Evolutionary conservation across 2,797 vertebrate genomes (phyloP), one percentile per base, ranked within the genome.

Genomic region (Melanotaenia maccullochi): DNA sequence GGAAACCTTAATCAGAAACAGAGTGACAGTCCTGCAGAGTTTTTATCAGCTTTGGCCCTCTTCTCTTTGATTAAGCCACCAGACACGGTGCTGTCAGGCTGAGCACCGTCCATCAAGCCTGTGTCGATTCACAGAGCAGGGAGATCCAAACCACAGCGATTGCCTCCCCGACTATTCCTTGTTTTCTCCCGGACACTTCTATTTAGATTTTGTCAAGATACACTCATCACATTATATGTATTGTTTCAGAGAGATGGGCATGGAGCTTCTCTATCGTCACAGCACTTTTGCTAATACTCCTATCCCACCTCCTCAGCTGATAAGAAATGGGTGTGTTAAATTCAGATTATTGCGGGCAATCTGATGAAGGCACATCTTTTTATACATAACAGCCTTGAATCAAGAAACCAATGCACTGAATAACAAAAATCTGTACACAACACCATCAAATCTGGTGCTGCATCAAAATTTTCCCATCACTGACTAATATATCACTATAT

Each of bases 151-250:
- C 86, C 76, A 44, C 71, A 65, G 71, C 62, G 36, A 84, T 62
- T 75, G 78, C 83, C 79, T 87, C 80, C 47, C 47, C 79, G 79
- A 79, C 88, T 71, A 58, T 81, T 74, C 68, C 84, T 86, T 80
- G 84, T 88, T 91, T 87, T 88, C 78, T 49, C 73, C 62, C 65
- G 88, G 92, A 93, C 90, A 94, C 78, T 93, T 94, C 91, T 84
- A 95, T 95, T 95, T 94, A 95, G 94, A 95, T 95, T 85, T 94
- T 93, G 93, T 95, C 93, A 94, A 95, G 93, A 95, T 95, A 93
- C 78, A 82, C 89, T 89, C 81, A 78, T 89, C 88, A 85, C 89
- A 82, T 92, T 84, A 81, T 71, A 83, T 85, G 89, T 82, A 90
- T 91, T 92, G 91, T 90, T 90, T 90, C 76, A 65, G 78, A 76